phyloP scores from a whole-genome alignment of 2,113 vertebrate species.

The Loxodonta africana region DNA sequence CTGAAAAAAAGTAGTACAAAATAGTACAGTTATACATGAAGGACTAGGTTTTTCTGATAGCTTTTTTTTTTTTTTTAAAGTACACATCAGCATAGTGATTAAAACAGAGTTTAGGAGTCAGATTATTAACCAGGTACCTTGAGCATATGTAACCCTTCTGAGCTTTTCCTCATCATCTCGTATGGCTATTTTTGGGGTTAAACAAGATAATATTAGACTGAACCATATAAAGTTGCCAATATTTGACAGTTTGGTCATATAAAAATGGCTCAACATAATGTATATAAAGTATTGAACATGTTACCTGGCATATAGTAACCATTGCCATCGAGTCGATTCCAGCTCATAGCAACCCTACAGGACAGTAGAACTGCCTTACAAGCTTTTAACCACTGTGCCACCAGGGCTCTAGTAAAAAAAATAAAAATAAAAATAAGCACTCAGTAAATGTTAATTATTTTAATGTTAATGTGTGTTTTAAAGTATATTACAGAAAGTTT shows the following conservation, averaged over 20 bases:
- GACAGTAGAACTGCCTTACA: too few relatives aligned
- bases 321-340: background rate
- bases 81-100: background rate
- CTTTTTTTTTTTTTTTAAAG: background rate
- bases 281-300: background rate
- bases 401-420: too few relatives aligned
- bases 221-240: background rate
- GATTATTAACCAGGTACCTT: background rate
- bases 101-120: background rate
- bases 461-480: background rate
- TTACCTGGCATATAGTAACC: background rate
- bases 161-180: conserved; percentile 1
- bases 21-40: background rate
- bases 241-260: background rate
- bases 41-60: background rate
- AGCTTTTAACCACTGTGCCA: too few relatives aligned
- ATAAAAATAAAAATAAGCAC: background rate
- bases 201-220: background rate
- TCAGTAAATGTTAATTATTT: background rate
- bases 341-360: too few relatives aligned
- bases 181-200: background rate
- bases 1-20: background rate
- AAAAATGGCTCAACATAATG: background rate
- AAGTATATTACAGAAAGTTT: background rate
- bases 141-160: background rate